Conservation (phyloP, 1,140 invertebrate species). For the Tetragnatha versicolor region DNA sequence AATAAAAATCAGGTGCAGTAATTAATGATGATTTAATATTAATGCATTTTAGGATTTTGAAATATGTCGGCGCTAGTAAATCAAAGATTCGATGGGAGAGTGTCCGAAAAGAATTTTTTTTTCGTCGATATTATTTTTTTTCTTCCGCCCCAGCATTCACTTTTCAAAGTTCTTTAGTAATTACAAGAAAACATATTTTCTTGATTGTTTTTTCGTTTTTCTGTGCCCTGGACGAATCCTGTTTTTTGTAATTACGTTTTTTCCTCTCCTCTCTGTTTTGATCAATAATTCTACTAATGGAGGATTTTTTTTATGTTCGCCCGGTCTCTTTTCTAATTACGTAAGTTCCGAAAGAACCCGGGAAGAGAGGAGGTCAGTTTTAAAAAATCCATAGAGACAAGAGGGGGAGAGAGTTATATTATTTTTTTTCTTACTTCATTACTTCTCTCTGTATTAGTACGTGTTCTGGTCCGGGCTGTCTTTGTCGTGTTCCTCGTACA, state of each 20-base stretch:
- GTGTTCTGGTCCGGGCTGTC: not conserved
- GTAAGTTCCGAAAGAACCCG: conserved; percentile 40
- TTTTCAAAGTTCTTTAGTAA: conserved; percentile 46
- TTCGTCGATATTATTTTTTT: not conserved
- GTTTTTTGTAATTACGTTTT: conserved; percentile 48
- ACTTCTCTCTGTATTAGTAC: no score
- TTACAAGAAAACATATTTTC: conserved; percentile 52
- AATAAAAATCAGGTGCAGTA: conserved; percentile 43
- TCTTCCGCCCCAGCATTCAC: conserved; percentile 15
- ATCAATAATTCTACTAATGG: conserved; percentile 52
- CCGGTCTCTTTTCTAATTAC: conserved; percentile 35
- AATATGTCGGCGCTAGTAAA: conserved; percentile 45
- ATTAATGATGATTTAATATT: conserved; percentile 54
- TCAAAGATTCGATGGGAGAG: conserved; percentile 23
- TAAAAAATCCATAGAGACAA: conserved; percentile 1
- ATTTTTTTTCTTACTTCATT: not conserved
- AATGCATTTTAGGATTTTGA: conserved; percentile 39
- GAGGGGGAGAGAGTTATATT: not conserved
- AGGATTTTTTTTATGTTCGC: conserved; percentile 23
- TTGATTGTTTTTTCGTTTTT: conserved; percentile 34
- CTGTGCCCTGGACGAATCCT: conserved; percentile 19
- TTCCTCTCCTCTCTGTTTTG: conserved; percentile 8
- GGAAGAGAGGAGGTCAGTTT: conserved; percentile 17
- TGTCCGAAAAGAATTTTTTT: conserved; percentile 17
- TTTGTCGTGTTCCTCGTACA: conserved; percentile 14